Percentiles rank a stretch among this genome's conserved stretches.
These are phyloP conservation scores for Barypeithes pellucidus DNA, from an alignment of 2,888 invertebrate species.

Conservation along the genomic window DNA sequence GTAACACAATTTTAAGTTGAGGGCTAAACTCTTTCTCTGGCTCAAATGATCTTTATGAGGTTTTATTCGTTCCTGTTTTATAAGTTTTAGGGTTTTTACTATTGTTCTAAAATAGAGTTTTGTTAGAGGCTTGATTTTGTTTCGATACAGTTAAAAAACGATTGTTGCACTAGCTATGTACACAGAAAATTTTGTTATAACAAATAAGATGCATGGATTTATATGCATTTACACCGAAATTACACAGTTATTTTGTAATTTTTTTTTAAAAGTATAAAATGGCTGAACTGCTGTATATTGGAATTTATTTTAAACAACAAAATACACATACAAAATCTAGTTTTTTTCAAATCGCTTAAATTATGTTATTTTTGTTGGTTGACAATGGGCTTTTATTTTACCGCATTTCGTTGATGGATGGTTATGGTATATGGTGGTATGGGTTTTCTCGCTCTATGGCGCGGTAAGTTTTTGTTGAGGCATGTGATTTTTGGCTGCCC, in stretches of 20 bases:
- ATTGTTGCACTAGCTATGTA: neutral
- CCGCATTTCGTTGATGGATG: constrained; percentile 66
- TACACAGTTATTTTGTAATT: constrained; percentile 1
- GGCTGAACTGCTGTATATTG: neutral
- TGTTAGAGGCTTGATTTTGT: constrained; percentile 22
- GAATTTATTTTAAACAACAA: constrained; percentile 6
- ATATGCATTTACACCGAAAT: neutral
- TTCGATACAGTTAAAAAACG: neutral
- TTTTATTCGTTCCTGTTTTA: no score
- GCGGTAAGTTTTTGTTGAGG: constrained; percentile 65
- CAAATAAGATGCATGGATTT: constrained; percentile 2
- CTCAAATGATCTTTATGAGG: no score
- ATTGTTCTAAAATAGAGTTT: neutral
- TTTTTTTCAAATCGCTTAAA: constrained; percentile 24
- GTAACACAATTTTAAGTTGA: no score
- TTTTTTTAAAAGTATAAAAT: neutral
- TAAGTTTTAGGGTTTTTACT: neutral
- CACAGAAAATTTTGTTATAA: constrained; percentile 23
- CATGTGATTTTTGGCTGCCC: constrained; percentile 13
- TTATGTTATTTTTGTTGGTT: constrained; percentile 52
- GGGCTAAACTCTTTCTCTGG: no score
- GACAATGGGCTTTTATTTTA: constrained; percentile 57
- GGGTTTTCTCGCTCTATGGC: constrained; percentile 51
- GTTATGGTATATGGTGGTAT: constrained; percentile 58
- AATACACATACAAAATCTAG: constrained; percentile 42